Evolutionary conservation across 2,113 vertebrate genomes (phyloP), one percentile per base, ranked within the genome.

Genomic region (Microtus montanus): DNA sequence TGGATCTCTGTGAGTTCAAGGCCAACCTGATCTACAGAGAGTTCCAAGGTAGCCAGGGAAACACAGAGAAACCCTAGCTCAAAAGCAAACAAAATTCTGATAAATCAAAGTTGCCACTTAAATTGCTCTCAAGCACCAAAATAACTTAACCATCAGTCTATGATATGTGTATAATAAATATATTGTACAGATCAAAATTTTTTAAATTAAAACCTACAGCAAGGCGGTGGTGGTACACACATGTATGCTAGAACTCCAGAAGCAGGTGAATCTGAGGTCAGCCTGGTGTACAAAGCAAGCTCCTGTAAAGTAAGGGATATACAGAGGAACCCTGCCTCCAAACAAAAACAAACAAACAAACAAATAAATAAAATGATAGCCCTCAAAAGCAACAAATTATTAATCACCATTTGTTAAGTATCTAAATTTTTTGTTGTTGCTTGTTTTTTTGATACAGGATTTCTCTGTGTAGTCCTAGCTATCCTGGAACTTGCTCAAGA

Each of bases 51-150:
- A 19, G 17, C 70, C 70, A 71, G 70, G 35, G 35, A n/a, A 38
- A 71, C 35, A 71, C 19, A 71, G 35, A 71, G 33, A 71, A 71
- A 71, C 68, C 7, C 33, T 71, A 35, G 17, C 33, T 70, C 15
- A 35, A n/a, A n/a, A n/a, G n/a, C 35, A n/a, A 71, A n/a, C n/a
- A 71, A 38, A 38, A n/a, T 71, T 58, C 49, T 80, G 33, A 33
- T 70, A 66, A 89, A 96, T 15, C 13, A 87, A 87, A 78, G 12
- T 26, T 86, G 38, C 47, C 41, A 93, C 74, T 94, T 94, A 44
- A 96, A 83, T 35, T 8, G 52, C 26, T 93, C 38, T 24, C 63
- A 44, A 52, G 35, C 52, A 44, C 87, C 68, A 75, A 95, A 96
- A 54, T 79, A 95, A 80, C n/a, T 91, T 94, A 44, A 93, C 49